Evolutionary conservation across 2,113 vertebrate species (phyloP).

Genomic region (Oryctolagus cuniculus): DNA sequence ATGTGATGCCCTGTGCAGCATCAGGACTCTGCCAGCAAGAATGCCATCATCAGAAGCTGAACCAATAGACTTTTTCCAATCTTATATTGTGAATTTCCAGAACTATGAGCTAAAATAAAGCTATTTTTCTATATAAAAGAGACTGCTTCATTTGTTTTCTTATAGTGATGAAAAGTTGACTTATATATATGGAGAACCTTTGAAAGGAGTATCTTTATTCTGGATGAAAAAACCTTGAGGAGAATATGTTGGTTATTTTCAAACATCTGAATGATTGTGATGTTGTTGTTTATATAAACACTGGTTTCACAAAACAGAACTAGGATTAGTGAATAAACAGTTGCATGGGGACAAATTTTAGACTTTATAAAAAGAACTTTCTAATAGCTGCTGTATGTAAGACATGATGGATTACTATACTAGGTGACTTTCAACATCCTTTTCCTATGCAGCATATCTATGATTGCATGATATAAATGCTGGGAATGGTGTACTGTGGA

Average conservation of each 20-base stretch:
- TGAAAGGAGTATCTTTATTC: neutral
- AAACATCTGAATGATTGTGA: neutral
- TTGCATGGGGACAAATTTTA: neutral
- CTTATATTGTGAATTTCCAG: too few species aligned
- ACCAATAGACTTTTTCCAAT: too few species aligned
- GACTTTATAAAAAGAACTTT: conserved; percentile 10
- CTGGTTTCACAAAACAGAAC: neutral
- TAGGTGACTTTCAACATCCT: neutral
- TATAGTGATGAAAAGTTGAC: too few species aligned
- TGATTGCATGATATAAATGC: conserved; percentile 20
- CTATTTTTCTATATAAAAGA: too few species aligned
- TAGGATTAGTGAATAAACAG: conserved; percentile 13
- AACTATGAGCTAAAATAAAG: too few species aligned
- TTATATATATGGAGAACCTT: neutral
- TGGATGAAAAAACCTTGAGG: neutral
- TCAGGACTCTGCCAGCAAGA: too few species aligned
- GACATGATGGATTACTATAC: neutral
- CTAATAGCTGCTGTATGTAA: conserved; percentile 11
- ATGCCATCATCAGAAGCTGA: too few species aligned
- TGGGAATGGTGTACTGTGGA: neutral
- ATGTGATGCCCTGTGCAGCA: too few species aligned
- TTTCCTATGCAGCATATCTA: neutral
- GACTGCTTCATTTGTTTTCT: too few species aligned
- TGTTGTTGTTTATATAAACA: neutral
- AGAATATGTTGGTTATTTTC: neutral